Evolutionary conservation across 2,113 vertebrate genomes (phyloP).

Genomic region (Chlamydotis undulata): DNA sequence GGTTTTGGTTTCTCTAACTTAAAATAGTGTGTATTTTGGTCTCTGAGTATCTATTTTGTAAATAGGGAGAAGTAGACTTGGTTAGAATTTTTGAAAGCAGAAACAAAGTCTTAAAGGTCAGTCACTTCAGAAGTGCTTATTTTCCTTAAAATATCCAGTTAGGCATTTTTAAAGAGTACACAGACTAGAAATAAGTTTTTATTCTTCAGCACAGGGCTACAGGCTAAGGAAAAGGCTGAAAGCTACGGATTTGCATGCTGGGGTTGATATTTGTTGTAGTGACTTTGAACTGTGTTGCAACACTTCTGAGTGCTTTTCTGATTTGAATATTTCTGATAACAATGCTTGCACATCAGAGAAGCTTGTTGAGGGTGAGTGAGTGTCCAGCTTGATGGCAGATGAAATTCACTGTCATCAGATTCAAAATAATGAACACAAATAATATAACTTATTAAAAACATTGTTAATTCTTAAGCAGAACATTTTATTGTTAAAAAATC

Average conservation of each 20-base stretch:
- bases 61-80: background rate
- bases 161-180: background rate
- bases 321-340: background rate
- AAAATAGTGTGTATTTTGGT: background rate
- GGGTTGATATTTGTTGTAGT: background rate
- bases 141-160: background rate
- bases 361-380: background rate
- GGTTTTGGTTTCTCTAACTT: background rate
- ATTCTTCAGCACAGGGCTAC: background rate
- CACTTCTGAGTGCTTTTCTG: background rate
- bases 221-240: background rate
- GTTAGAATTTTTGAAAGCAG: background rate
- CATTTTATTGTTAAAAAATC: background rate
- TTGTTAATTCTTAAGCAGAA: background rate
- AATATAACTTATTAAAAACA: background rate
- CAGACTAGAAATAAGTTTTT: background rate
- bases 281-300: background rate
- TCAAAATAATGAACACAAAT: background rate
- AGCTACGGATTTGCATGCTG: background rate
- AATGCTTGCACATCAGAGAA: background rate
- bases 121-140: background rate
- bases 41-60: background rate
- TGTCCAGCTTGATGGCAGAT: background rate
- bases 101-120: background rate
- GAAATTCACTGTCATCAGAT: background rate